Evolutionary conservation across 2,888 invertebrate genomes (phyloP).

Genomic region (Drosophila paranaensis): DNA sequence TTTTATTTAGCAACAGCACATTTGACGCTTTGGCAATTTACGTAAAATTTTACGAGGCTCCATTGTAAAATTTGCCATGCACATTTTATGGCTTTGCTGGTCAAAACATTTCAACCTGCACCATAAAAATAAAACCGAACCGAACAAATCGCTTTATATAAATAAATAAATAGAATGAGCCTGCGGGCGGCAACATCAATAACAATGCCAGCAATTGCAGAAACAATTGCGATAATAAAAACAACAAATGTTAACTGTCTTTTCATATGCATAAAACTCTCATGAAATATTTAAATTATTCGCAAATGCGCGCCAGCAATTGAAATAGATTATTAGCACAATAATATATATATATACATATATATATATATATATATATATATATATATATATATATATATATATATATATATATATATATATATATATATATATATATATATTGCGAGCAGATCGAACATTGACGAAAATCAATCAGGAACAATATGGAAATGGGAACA

Average conservation of each 20-base stretch:
- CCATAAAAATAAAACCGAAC: constrained; percentile 46
- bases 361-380: no score
- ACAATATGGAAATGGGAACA: not conserved
- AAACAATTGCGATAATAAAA: constrained; percentile 25
- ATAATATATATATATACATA: constrained; percentile 8
- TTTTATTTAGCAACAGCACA: constrained; percentile 30
- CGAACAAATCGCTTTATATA: constrained; percentile 50
- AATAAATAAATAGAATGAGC: constrained; percentile 53
- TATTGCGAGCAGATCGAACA: not conserved
- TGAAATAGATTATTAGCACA: constrained; percentile 40
- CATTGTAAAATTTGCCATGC: constrained; percentile 64
- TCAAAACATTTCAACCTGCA: constrained; percentile 57
- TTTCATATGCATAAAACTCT: constrained; percentile 49
- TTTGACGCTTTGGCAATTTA: constrained; percentile 56
- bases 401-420: no score
- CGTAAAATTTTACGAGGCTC: constrained; percentile 69
- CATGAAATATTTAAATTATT: constrained; percentile 49
- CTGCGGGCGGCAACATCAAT: constrained; percentile 8
- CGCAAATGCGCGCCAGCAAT: constrained; percentile 23
- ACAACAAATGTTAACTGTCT: constrained; percentile 30
- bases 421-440: constrained; percentile 7
- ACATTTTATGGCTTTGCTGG: constrained; percentile 62
- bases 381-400: no score
- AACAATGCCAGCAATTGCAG: constrained; percentile 16
- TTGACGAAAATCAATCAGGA: not conserved